Evolutionary conservation across 2,888 invertebrate species (phyloP), one percentile per base, ranked within the genome.

Genomic region (Drosophila pseudotalamancana): DNA sequence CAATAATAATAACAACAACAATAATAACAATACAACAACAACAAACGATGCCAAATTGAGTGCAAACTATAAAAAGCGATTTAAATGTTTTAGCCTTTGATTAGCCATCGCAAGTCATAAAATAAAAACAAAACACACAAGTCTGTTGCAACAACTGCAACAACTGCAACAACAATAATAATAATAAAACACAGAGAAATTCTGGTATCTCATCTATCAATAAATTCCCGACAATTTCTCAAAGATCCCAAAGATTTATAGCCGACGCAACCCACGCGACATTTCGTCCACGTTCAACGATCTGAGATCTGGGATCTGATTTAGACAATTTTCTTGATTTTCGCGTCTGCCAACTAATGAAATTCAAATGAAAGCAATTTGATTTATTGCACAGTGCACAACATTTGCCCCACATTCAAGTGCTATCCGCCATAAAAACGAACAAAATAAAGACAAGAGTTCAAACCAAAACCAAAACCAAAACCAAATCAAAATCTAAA

Each of bases 341-440:
- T 62, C 59, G 62, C 57, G 55, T 48, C 48, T 61, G 49, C 29
- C 49, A 46, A 60, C 75, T 66, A 67, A 69, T 59, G 54, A 59
- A 64, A 53, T 50, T 50, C 59, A 72, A 81, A 74, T 70, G 70
- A 69, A 62, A 55, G 70, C 74, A 53, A 64, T 68, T 72, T 86
- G 87, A 86, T 87, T 88, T 86, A 86, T 68, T 62, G 79, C 65
- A 57, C 72, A 71, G 81, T 76, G 78, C 85, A 81, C 67, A 81
- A 88, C 88, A 72, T 84, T 77, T 85, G 79, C 62, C 65, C 62
- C 67, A 69, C 55, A 73, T 68, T 62, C 45, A 68, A 65, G 68
- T 62, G 74, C 39, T 29, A 27, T 16, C 35, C 55, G 53, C 46
- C 6, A 35, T 51, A 54, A 32, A 11, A 12, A 21, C 37, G 11